A percentile compares a stretch with the other conserved stretches of the same genome.
These are phyloP conservation scores for Cantharis lateralis DNA, from an alignment of 2,888 invertebrate species.

Conservation along the genomic window DNA sequence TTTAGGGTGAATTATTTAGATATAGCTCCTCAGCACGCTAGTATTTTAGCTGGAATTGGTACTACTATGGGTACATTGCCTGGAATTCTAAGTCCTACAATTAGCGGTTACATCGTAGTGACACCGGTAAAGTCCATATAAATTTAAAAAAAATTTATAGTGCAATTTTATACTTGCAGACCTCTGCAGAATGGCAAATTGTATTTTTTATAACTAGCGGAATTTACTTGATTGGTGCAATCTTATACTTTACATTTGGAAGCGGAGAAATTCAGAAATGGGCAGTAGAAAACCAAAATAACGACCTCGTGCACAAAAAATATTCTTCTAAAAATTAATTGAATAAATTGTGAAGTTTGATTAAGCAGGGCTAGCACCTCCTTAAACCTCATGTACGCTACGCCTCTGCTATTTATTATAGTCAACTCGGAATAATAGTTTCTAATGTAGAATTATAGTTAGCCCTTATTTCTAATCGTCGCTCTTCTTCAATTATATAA, in stretches of 20 bases:
- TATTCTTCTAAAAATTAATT: too few species aligned
- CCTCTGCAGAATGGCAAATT: slow-evolving; percentile 71
- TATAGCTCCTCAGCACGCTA: slow-evolving; percentile 89
- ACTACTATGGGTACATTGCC: slow-evolving; percentile 91
- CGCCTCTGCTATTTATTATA: too few species aligned
- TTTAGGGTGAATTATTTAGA: slow-evolving; percentile 83
- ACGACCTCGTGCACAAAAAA: too few species aligned
- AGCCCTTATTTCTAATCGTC: too few species aligned
- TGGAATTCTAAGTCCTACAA: slow-evolving; percentile 84
- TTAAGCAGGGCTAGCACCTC: too few species aligned
- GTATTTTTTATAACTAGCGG: slow-evolving; percentile 86
- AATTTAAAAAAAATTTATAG: neutral
- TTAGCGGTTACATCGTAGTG: slow-evolving; percentile 78
- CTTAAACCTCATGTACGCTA: too few species aligned
- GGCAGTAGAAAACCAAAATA: slow-evolving; percentile 61
- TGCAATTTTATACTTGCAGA: slow-evolving; percentile 28
- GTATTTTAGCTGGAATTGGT: slow-evolving; percentile 88
- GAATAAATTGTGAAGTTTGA: too few species aligned
- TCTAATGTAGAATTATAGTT: too few species aligned
- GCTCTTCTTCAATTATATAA: too few species aligned
- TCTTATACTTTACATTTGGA: slow-evolving; percentile 78
- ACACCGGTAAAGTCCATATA: slow-evolving; percentile 59
- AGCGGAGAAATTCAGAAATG: slow-evolving; percentile 85
- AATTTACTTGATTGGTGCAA: slow-evolving; percentile 80
- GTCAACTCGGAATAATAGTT: too few species aligned